phyloP scores from a whole-genome alignment of 2,113 vertebrate species.

The Odocoileus virginianus region DNA sequence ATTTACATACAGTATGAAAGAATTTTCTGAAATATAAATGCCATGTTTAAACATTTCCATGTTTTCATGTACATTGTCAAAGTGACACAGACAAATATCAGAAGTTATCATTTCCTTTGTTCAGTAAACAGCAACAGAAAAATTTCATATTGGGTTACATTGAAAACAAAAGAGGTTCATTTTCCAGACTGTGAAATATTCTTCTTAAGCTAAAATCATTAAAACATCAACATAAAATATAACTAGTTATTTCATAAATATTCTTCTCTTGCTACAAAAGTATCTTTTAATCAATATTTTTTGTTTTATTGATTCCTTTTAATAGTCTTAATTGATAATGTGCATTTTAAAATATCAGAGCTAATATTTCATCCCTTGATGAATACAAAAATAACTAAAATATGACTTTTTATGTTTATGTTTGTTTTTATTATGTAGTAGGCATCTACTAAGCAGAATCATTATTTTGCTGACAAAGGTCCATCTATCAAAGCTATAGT shows the following conservation, averaged over 20 bases:
- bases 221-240: background rate
- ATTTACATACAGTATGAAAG: slow-evolving; percentile 17
- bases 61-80: background rate
- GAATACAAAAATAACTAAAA: background rate
- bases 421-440: background rate
- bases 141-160: background rate
- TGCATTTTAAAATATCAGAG: background rate
- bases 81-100: background rate
- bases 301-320: background rate
- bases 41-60: background rate
- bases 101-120: background rate
- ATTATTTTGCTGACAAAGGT: background rate
- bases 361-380: background rate
- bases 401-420: background rate
- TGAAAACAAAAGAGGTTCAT: background rate
- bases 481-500: background rate
- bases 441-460: background rate
- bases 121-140: background rate
- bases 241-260: background rate
- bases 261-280: background rate
- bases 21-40: background rate
- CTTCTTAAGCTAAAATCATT: background rate
- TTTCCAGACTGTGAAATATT: background rate
- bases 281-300: background rate
- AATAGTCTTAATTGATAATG: background rate